Evolutionary conservation across 2,888 invertebrate genomes (phyloP).

Genomic region (Selenia dentaria): DNA sequence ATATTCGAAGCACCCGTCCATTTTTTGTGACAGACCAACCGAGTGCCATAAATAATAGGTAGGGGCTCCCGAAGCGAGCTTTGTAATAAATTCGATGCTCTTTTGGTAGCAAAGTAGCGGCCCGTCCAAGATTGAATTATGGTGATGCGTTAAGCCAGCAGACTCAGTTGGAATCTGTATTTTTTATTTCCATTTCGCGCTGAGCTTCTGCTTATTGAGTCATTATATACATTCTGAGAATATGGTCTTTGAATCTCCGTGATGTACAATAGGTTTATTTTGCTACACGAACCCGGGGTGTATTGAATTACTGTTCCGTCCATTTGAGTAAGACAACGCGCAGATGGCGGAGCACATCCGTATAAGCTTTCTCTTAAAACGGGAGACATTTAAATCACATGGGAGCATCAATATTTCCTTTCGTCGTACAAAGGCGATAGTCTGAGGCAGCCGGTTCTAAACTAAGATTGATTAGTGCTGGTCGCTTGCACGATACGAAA

Average conservation of each 20-base stretch:
- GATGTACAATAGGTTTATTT: slow-evolving; percentile 68
- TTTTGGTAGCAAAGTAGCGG: slow-evolving; percentile 78
- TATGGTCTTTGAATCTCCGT: slow-evolving; percentile 54
- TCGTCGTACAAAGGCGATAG: slow-evolving; percentile 68
- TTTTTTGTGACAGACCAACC: slow-evolving; percentile 84
- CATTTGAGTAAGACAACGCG: slow-evolving; percentile 78
- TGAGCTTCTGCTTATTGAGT: slow-evolving; percentile 62
- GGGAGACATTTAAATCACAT: slow-evolving; percentile 77
- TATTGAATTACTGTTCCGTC: slow-evolving; percentile 73
- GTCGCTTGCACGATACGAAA: slow-evolving; percentile 50
- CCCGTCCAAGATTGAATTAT: slow-evolving; percentile 79
- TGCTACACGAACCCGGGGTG: slow-evolving; percentile 54
- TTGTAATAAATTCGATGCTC: slow-evolving; percentile 83
- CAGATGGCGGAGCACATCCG: slow-evolving; percentile 73
- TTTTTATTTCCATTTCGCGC: slow-evolving; percentile 74
- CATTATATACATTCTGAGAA: slow-evolving; percentile 58
- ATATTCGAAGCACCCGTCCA: slow-evolving; percentile 80
- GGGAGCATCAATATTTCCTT: slow-evolving; percentile 79
- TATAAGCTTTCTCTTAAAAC: slow-evolving; percentile 82
- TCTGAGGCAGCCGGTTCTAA: slow-evolving; percentile 60
- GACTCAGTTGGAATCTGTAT: slow-evolving; percentile 67
- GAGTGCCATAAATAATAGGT: slow-evolving; percentile 84
- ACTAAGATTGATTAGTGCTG: slow-evolving; percentile 73
- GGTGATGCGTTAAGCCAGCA: slow-evolving; percentile 80
- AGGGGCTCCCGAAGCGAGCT: slow-evolving; percentile 78